Base-by-base conservation (phyloP, 2,797 vertebrate genomes). In the Spinus olivaceus region DNA sequence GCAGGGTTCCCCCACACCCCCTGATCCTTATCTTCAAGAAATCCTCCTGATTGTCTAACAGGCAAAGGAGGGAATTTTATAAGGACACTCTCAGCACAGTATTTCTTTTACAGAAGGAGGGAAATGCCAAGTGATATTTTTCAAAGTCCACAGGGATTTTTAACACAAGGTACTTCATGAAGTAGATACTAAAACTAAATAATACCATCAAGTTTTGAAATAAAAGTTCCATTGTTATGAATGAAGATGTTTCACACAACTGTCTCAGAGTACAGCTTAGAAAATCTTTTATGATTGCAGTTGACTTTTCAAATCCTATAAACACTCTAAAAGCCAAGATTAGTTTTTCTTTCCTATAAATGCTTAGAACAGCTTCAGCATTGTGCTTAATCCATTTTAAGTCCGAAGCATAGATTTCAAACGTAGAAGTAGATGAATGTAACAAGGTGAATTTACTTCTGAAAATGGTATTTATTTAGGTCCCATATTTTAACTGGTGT, bases 391-490 rank as follows among this genome's bases (percentile, higher is more conserved):
- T 78, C 16, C 22, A 4, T 72, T 88, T 84, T 63, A 49, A 44
- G 81, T 86, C 81, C 56, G 51, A 88, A 81, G 39, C 22, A 51
- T 4, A 33, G n/a, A 49, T 95, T 84, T 88, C 7, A 91, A 65
- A 81, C 54, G 21, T 4, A n/a, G 21, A 46, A 54, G 19, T 27
- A 72, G 10, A 8, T 73, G 8, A 91, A 47, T 76, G 42, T 54
- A 80, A 41, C 17, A 33, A 82, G 39, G 46, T 78, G 42, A 80
- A 69, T 63, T 50, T 82, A 47, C 32, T 84, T 81, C 67, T 80
- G 90, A 74, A 93, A 92, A 85, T n/a, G 2, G 10, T 88, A n/a
- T 83, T 82, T 89, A 44, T 91, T 92, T 89, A 86, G 61, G 28
- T 73, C 5, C 46, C 51, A 2, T 66, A 41, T 28, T 79, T 72